Evolutionary conservation across 2,888 invertebrate species (phyloP), one percentile per base, ranked within the genome.

Genomic region (Opisthograptis luteolata): DNA sequence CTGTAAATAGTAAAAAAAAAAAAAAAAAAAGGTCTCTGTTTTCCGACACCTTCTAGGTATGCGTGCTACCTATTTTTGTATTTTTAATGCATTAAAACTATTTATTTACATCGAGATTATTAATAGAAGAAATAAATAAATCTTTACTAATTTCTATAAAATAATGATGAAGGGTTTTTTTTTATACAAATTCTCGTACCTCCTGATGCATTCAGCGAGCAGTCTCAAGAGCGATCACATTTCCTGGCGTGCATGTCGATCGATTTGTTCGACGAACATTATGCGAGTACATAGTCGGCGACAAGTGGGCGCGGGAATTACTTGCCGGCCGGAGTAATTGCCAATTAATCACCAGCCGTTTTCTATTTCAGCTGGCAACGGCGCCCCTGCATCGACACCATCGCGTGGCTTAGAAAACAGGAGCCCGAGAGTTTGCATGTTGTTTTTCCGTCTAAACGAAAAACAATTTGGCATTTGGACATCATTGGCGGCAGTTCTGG

Each of bases 261-360:
- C 73, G 67, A 77, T 76, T 76, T 73, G 69, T 75, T 72, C 68
- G 69, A 65, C 81, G 81, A 79, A 81, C 76, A 79, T 76, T 78
- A 79, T 68, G 69, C 66, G 70, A 68, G 75, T 66, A n/a, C n/a
- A n/a, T n/a, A 70, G 71, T 79, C 73, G 73, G 76, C 79, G 83
- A 84, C 83, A 83, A 87, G 85, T 84, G 85, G 83, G 81, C 76
- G 79, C 76, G 77, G 78, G 77, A 79, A 81, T 82, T 84, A 84
- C 82, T 81, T 79, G 77, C 73, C 80, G 77, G 81, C 76, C 73
- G 79, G 71, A 82, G 86, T 89, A 88, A 89, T 89, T 89, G 89
- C 71, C 88, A 89, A 89, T 89, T 88, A 89, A 88, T 89, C 87
- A 87, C 78, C 79, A 76, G 78, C 70, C 84, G 87, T 87, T 89